phyloP scores from a whole-genome alignment of 2,113 vertebrate species.

The Hipposideros armiger region DNA sequence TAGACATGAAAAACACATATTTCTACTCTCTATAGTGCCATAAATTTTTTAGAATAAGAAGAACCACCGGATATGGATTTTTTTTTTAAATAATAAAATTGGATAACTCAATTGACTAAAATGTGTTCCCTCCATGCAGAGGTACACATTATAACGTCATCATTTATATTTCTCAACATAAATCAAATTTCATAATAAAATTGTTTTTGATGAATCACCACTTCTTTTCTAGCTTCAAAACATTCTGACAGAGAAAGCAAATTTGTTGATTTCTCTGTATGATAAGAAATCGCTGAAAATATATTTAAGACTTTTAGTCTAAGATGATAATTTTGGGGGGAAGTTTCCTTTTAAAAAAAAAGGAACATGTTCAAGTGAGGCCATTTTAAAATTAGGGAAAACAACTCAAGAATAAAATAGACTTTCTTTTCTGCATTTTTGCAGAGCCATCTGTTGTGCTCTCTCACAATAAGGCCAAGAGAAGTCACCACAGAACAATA shows the following conservation, averaged over 20 bases:
- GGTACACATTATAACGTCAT: slow-evolving; percentile 81
- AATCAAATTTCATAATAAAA: slow-evolving; percentile 85
- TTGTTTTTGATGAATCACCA: slow-evolving; percentile 87
- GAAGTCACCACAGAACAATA: slow-evolving; percentile 72
- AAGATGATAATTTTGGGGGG: slow-evolving; percentile 59
- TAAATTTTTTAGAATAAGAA: slow-evolving; percentile 83
- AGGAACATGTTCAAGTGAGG: slow-evolving; percentile 57
- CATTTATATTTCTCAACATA: slow-evolving; percentile 85
- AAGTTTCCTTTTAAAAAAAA: slow-evolving; percentile 58
- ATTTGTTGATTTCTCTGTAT: slow-evolving; percentile 81
- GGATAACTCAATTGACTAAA: slow-evolving; percentile 85
- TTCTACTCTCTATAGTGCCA: slow-evolving; percentile 71
- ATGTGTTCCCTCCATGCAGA: slow-evolving; percentile 78
- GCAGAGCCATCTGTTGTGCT: slow-evolving; percentile 70
- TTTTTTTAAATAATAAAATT: slow-evolving; percentile 80
- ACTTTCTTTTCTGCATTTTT: slow-evolving; percentile 64
- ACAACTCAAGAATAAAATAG: slow-evolving; percentile 67
- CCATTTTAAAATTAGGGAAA: slow-evolving; percentile 72
- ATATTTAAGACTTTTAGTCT: slow-evolving; percentile 81
- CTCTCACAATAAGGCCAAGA: slow-evolving; percentile 75
- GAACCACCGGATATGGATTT: slow-evolving; percentile 81
- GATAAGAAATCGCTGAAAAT: slow-evolving; percentile 84
- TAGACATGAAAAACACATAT: slow-evolving; percentile 77
- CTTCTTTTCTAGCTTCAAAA: slow-evolving; percentile 83
- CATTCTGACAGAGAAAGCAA: slow-evolving; percentile 84